Evolutionary conservation across 2,888 invertebrate genomes (phyloP), one percentile per base, ranked within the genome.

Genomic region (Melinaea menophilus): DNA sequence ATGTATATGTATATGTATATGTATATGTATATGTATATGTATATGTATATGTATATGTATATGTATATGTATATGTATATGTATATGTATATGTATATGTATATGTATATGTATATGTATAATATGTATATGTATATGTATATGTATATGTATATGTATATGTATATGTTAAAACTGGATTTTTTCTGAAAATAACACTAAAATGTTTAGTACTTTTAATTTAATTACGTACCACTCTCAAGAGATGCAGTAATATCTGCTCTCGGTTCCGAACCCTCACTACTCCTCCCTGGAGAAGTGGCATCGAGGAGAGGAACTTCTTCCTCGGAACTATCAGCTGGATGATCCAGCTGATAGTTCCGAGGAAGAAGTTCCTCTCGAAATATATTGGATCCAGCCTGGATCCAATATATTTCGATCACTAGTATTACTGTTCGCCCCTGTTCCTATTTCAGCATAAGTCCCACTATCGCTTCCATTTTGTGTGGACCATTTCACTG

Each of bases 391-490:
- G n/a, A n/a, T n/a, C n/a, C n/a, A n/a, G n/a, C n/a, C n/a, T n/a
- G n/a, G 90, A 60, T 91, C 91, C 67, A 91, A 72, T 35, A 90
- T 83, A 65, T 91, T 88, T 66, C 90, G 81, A 66, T 91, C 91
- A 61, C 89, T 90, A 3, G 85, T 81, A 59, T 87, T 83, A 62
- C 88, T 87, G 67, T 82, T 88, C 2, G 81, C 85, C n/a, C 85
- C 90, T 12, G 82, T 88, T 4, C 90, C 89, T 22, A 91, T 91
- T 74, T 91, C 91, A 11, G 91, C 91, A 67, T 91, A 91, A 13
- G 91, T 91, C 2, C 91, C 90, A 67, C 91, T 91, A 69, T 91
- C 91, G 58, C 91, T 90, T 3, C 90, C 91, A 61, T 90, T 90
- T 68, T 90, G 90, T 60, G 83, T 83, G 22, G 85, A 83, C 90